Evolutionary conservation across 2,888 invertebrate genomes (phyloP), one percentile per base, ranked within the genome.

Genomic region (Autographa pulchrina): DNA sequence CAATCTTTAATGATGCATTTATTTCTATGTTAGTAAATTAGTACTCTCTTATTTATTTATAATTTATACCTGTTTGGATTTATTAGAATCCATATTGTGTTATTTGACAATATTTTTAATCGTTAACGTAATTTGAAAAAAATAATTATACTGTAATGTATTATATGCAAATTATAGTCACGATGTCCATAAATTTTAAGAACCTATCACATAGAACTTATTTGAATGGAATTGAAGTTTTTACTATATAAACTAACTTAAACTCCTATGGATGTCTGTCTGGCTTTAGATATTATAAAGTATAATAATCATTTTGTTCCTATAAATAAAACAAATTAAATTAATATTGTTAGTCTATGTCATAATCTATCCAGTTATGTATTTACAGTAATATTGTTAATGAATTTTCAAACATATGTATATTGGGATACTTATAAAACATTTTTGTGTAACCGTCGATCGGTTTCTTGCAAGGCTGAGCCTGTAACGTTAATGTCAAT

Each of bases 221-320:
- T 54, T 25, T 13, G 8, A 25, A 25, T 9, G 20, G 13, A 56
- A 56, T 56, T 56, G 11, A 20, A 25, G 54, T 9, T 9, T 20
- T 9, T 4, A 14, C 16, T 43, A 43, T 5, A 20, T 2, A 62
- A 6, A 20, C 0, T 0, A 20, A 14, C 4, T 20, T 18, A 25
- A 41, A 61, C 52, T 62, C 32, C 16, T 11, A 20, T 63, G 72
- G 68, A 18, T 41, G 43, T 63, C 59, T 41, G 43, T 63, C 59
- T 0, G 35, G 56, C 56, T 59, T 41, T 62, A 80, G 13, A 65
- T 70, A 56, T 54, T 68, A 71, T 64, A 74, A 52, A 60, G 7
- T 70, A 65, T 70, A 74, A 70, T 80, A 74, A 69, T 68, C 67
- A 67, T 71, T 74, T 78, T 80, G 85, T 85, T 86, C 84, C 85